Base-by-base conservation (phyloP, 2,888 invertebrate genomes). In the Uloborus plumipes region DNA sequence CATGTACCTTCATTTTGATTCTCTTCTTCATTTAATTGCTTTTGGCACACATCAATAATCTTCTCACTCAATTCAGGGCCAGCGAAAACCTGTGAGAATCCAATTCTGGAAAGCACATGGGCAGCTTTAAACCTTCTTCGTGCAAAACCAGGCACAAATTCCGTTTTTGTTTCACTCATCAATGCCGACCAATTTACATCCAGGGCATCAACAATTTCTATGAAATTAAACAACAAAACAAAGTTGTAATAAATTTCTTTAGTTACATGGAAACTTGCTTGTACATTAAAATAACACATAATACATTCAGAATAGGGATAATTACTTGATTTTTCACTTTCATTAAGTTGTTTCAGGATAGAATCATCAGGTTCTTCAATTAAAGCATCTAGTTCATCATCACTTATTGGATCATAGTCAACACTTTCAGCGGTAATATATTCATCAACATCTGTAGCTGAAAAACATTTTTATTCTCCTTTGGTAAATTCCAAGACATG, bases 131-230 rank as follows among this genome's bases (percentile, higher is more conserved):
- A 97, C 59, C 94, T 92, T 85, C 93, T 92, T 84, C 95, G 92
- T 0, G 94, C 93, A 7, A 92, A 92, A 86, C 91, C 88, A 87
- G 91, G 89, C 82, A 87, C 88, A 39, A 88, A 87, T 26, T 87
- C 87, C 26, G 78, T 31, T 72, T 85, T 85, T 67, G 85, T 84
- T 58, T 84, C 77, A 47, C 47, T 84, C 64, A 87, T 86, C 77
- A 97, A 91, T 88, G 95, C 95, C 15, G 95, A 94, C 97, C 97
- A 97, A 89, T 97, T 96, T 1, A 97, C 96, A n/a, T 96, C 96
- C 47, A 97, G 90, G n/a, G 95, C 95, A 89, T 97, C 96, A 7
- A 95, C 95, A 84, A 96, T 92, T 51, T 94, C 92, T 90, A 90
- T 87, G 86, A 73, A 39, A 39, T 39, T 47, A 9, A 65, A 49